Base-by-base conservation (phyloP, 2,888 invertebrate genomes). In the Drepana falcataria region DNA sequence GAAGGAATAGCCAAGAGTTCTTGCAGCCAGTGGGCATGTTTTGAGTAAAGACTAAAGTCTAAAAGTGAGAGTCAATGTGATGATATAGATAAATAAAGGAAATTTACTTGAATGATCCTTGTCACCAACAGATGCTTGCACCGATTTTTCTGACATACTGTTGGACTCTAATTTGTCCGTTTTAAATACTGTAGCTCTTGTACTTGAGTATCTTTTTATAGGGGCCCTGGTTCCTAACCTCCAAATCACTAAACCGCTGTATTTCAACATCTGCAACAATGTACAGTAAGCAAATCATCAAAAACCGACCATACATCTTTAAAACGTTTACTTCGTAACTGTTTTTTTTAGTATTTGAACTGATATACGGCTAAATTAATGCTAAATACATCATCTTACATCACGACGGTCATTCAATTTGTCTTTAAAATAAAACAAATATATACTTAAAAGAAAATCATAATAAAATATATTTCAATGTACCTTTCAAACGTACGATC, bases 161-260 rank as follows among this genome's bases (percentile, higher is more conserved):
- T 71, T 75, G 48, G 79, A 64, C 9, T 83, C 83, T 34, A 80
- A 56, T 61, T 86, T 85, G 21, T 86, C 95, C 5, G 95, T 96
- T 48, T 93, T 96, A 33, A 95, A 95, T 48, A 96, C 96, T 7
- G 96, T 95, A 9, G 96, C 96, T 5, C 97, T 97, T 73, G 97
- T 96, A 44, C 75, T 75, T 0, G 87, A 83, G 60, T 86, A 89
- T 58, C 83, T 83, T 59, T 85, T 78, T 56, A 86, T 54, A 51
- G 71, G 71, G 9, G 81, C 76, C 68, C 87, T 77, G 56, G 83
- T 76, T 66, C 90, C 83, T 91, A 91, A 91, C 91, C 91, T 91
- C 91, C 85, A 90, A 89, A 90, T 77, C 49, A 88, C 71, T 64
- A 80, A 73, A 60, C 87, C 85, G 73, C 87, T 86, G 75, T 86